These are phyloP conservation scores for Magallana gigas DNA, from an alignment of 1,140 invertebrate genomes.

Conservation along the genomic window DNA sequence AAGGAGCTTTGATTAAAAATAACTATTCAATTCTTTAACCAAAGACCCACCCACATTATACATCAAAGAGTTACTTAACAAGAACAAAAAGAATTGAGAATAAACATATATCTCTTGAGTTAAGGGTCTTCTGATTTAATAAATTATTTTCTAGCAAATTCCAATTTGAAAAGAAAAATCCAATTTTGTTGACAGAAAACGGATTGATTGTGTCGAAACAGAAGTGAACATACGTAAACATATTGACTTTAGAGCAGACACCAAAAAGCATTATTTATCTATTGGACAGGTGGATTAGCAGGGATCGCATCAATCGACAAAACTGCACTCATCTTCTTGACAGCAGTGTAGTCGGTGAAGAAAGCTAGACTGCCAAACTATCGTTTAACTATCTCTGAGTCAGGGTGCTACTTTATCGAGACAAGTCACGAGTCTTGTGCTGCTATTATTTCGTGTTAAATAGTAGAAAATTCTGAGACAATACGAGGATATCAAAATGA, in stretches of 20 bases:
- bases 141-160: conserved; percentile 21
- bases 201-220: conserved; percentile 22
- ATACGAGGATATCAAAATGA: too few relatives aligned
- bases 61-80: background rate
- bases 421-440: background rate
- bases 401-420: background rate
- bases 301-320: conserved; percentile 5
- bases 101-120: background rate
- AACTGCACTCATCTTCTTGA: background rate
- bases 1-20: too few relatives aligned
- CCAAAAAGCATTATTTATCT: conserved; percentile 7
- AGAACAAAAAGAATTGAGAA: background rate
- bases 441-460: too few relatives aligned
- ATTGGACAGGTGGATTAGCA: background rate
- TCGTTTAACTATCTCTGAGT: background rate
- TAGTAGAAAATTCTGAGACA: too few relatives aligned
- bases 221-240: background rate
- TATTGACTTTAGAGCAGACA: background rate
- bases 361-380: conserved; percentile 1
- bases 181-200: background rate
- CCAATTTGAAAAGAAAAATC: background rate
- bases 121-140: background rate
- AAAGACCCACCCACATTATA: background rate
- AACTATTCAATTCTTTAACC: background rate
- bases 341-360: background rate